These are phyloP conservation scores for Acleris sparsana DNA, from an alignment of 2,888 invertebrate species.

Conservation along the genomic window DNA sequence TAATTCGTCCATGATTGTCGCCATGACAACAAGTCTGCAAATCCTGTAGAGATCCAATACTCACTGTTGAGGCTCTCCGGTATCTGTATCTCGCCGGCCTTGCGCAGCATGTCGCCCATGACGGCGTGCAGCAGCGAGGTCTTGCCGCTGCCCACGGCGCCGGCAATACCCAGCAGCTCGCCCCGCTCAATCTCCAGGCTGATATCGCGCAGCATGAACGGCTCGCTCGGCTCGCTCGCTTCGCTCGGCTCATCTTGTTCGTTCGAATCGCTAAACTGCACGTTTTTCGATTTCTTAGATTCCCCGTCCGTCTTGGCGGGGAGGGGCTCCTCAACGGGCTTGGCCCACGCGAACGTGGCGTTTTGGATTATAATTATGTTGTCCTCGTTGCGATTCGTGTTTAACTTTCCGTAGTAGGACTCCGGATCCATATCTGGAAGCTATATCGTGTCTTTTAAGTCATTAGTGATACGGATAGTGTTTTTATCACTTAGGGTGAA, in stretches of 20 bases:
- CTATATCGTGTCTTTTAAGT: conserved; percentile 59
- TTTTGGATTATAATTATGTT: conserved; percentile 84
- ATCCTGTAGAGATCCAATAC: conserved; percentile 37
- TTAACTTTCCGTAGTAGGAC: conserved; percentile 84
- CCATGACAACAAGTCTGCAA: no score
- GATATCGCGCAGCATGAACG: conserved; percentile 66
- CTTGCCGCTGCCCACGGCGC: conserved; percentile 96
- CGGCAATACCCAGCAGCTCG: conserved; percentile 93
- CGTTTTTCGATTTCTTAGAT: conserved; percentile 64
- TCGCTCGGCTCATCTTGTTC: conserved; percentile 43
- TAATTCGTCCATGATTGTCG: no score
- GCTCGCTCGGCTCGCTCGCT: conserved; percentile 47
- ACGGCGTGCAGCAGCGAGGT: conserved; percentile 93
- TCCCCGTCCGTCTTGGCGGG: conserved; percentile 75
- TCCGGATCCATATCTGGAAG: conserved; percentile 85
- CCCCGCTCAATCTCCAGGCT: conserved; percentile 82
- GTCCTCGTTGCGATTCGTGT: conserved; percentile 77
- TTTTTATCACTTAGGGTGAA: neutral
- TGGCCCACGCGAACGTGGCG: conserved; percentile 85
- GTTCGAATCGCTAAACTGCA: conserved; percentile 65
- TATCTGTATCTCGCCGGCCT: conserved; percentile 87
- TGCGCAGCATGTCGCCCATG: conserved; percentile 91
- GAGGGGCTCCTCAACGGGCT: conserved; percentile 58
- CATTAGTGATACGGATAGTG: conserved; percentile 20
- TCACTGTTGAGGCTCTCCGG: conserved; percentile 86